Percentiles rank a stretch among this genome's conserved stretches.
These are phyloP conservation scores for Oscheius myriophilus DNA, from an alignment of 2,888 invertebrate genomes.

Conservation along the genomic window DNA sequence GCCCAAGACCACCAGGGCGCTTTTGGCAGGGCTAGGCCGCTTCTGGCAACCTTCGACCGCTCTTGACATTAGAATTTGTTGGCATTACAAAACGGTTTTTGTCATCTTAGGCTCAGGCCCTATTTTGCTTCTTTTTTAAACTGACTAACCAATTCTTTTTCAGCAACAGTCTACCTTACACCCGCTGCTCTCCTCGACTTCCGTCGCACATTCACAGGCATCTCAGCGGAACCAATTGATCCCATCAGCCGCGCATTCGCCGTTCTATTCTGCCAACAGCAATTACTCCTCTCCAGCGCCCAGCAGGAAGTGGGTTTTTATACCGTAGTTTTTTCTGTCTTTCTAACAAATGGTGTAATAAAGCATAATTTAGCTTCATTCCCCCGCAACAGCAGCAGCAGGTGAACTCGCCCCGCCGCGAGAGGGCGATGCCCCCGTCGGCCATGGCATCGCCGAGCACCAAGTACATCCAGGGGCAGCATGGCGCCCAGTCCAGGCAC, in stretches of 20 bases:
- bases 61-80: too few species aligned
- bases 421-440: not conserved
- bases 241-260: not conserved
- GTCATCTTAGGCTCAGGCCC: too few species aligned
- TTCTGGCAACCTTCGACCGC: too few species aligned
- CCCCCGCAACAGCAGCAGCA: slow-evolving; percentile 5
- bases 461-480: not conserved
- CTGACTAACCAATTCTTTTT: too few species aligned
- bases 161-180: too few species aligned
- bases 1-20: too few species aligned
- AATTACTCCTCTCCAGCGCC: slow-evolving; percentile 23
- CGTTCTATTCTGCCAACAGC: slow-evolving; percentile 5
- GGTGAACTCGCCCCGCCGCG: slow-evolving; percentile 15
- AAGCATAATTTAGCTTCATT: slow-evolving; percentile 3
- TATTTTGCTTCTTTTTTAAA: too few species aligned
- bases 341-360: not conserved
- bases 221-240: slow-evolving; percentile 17
- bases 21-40: too few species aligned
- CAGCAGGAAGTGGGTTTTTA: slow-evolving; percentile 16
- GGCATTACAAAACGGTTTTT: too few species aligned
- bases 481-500: slow-evolving; percentile 13
- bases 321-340: not conserved
- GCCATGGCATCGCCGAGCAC: slow-evolving; percentile 10
- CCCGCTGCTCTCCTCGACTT: too few species aligned
- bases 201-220: not conserved